Evolutionary conservation across 2,797 vertebrate genomes (phyloP).

Genomic region (Platalea minor): DNA sequence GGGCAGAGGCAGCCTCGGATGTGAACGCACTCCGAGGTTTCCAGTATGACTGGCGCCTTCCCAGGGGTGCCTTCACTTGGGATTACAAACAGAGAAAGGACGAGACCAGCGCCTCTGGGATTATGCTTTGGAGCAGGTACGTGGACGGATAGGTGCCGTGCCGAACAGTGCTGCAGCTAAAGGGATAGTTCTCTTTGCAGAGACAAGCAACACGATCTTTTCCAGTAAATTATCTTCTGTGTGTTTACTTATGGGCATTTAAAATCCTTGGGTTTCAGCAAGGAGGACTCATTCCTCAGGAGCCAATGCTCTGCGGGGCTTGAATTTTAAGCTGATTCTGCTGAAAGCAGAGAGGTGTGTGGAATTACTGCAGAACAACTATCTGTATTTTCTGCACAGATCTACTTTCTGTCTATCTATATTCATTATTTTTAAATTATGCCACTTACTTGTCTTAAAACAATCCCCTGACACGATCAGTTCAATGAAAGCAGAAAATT

Average conservation of each 20-base stretch:
- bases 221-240: not conserved
- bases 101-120: not conserved
- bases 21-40: not conserved
- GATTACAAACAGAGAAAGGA: not conserved
- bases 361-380: not conserved
- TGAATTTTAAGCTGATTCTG: not conserved
- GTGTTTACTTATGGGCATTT: not conserved
- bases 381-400: not conserved
- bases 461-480: not conserved
- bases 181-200: not conserved
- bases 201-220: not conserved
- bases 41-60: not conserved
- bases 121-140: slow-evolving; percentile 66
- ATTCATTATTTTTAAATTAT: not conserved
- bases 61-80: not conserved
- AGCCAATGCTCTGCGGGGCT: not conserved
- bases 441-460: not conserved
- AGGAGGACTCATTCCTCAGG: not conserved
- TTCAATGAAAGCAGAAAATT: not conserved
- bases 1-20: not conserved
- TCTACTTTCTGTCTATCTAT: not conserved
- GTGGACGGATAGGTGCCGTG: not conserved
- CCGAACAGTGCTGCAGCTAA: not conserved
- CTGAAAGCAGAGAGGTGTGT: not conserved
- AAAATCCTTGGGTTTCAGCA: not conserved